Base-by-base conservation (phyloP, 2,797 vertebrate genomes). In the Heteromormyrus szaboi region DNA sequence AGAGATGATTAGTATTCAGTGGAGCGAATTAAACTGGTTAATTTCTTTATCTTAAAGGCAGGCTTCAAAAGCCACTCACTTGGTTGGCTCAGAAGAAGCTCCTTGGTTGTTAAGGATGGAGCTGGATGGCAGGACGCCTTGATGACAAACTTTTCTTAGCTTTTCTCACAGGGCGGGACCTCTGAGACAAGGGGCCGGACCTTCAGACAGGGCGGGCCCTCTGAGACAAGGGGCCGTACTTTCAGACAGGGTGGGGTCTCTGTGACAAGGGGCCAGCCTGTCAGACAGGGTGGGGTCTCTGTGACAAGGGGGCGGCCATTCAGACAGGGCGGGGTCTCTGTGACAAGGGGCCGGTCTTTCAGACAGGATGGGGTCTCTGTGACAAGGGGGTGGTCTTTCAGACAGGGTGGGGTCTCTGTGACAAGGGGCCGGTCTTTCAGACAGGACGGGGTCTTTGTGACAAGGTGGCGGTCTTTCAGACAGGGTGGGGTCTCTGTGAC, bases 1-100 rank as follows among this genome's bases (percentile, higher is more conserved):
- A 51, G 22, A 29, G n/a, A 50, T 85, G 81, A 85, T 85, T 85
- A 85, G 81, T 51, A 85, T 85, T 85, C 48, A 85, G 81, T 51
- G 22, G 46, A 51, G 81, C 8, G 11, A 85, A 51, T 48, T 25
- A 48, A 85, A 85, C 41, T 50, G 46, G 44, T 51, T 85, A 48
- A 25, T 50, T 85, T 85, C 44, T 85, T 85, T 85, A 85, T 85
- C 81, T 85, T 85, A 85, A 85, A 85, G 81, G 81, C 46, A 85
- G 44, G 44, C 48, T 25, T 85, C 44, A 85, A n/a, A 84, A 51
- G 81, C 48, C n/a, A 48, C 4, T 48, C 2, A n/a, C 72, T 79
- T 44, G 37, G 37, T 29, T 79, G 41, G 19, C 72, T 79, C 72
- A 79, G 76, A 46, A 44, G 14, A 81, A 46, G 41, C 19, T 81